Percentiles rank a stretch among this genome's conserved stretches.
These are phyloP conservation scores for Linurgus olivaceus DNA, from an alignment of 2,797 vertebrate genomes.

Conservation along the genomic window DNA sequence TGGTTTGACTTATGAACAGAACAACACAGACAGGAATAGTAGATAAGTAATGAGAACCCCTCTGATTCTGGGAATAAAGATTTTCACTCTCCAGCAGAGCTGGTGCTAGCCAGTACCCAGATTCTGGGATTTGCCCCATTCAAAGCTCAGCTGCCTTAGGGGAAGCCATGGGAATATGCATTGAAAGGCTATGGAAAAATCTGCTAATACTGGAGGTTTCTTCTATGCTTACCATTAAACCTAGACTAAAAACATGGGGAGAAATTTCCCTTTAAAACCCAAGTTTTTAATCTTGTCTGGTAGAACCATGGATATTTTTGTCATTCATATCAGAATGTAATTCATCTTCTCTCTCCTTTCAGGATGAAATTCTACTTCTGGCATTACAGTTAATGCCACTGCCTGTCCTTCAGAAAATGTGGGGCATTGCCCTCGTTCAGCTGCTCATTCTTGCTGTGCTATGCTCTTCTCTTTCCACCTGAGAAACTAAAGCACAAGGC, in stretches of 20 bases:
- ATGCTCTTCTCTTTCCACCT: background rate
- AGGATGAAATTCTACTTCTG: background rate
- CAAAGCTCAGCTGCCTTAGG: background rate
- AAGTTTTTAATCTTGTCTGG: background rate
- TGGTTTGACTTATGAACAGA: background rate
- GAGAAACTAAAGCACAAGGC: background rate
- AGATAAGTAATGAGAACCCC: background rate
- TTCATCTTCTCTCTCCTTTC: background rate
- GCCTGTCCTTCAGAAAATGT: background rate
- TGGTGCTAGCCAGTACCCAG: background rate
- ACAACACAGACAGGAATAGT: background rate
- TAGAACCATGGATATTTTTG: background rate
- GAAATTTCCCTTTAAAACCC: background rate
- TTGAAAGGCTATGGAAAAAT: background rate
- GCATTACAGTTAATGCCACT: background rate
- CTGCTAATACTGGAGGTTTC: background rate
- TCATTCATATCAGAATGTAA: background rate
- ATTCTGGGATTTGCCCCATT: background rate
- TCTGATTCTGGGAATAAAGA: background rate
- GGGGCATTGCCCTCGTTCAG: accelerated
- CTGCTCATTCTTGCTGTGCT: background rate
- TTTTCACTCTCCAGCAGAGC: background rate
- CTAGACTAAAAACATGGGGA: background rate
- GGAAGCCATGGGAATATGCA: background rate
- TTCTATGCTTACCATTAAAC: background rate